phyloP scores from a whole-genome alignment of 2,113 vertebrate genomes.

The Orcinus orca region DNA sequence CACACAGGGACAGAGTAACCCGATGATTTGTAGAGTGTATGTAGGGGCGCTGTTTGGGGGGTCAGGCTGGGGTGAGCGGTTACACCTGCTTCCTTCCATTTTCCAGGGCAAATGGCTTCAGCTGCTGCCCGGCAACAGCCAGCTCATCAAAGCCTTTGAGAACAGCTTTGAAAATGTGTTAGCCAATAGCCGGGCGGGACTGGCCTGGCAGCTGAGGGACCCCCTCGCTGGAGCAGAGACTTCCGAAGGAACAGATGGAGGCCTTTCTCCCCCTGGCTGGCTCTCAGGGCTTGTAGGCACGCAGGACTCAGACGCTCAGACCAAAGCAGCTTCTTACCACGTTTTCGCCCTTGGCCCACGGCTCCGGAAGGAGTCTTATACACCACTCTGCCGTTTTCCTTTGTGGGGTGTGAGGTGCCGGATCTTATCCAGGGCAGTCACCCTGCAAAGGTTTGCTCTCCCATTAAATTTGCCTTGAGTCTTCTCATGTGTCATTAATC shows the following conservation, averaged over 20 bases:
- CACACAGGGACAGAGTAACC: background rate
- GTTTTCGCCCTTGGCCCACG: background rate
- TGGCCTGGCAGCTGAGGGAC: slow-evolving; percentile 26
- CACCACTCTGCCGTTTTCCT: background rate
- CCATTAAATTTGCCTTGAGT: background rate
- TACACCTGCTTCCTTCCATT: slow-evolving; percentile 68
- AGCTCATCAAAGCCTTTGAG: slow-evolving; percentile 67
- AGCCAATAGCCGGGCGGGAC: slow-evolving; percentile 53
- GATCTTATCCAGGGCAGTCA: slow-evolving; percentile 23
- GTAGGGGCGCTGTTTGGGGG: background rate
- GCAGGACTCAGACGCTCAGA: background rate
- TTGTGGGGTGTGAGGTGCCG: background rate
- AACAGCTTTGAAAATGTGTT: slow-evolving; percentile 68
- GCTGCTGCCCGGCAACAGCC: slow-evolving; percentile 58
- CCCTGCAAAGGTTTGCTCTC: background rate
- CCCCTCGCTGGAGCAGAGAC: background rate
- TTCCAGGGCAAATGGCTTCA: slow-evolving; percentile 56
- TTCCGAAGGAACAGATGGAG: slow-evolving; percentile 55
- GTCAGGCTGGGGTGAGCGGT: slow-evolving; percentile 34
- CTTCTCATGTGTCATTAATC: slow-evolving; percentile 62
- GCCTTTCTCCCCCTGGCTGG: background rate
- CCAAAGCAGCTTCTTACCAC: background rate
- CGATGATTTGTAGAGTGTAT: background rate
- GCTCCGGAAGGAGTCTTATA: background rate
- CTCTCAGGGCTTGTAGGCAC: background rate